phyloP scores from a whole-genome alignment of 2,113 vertebrate species.

The Triplophysa tibetana region DNA sequence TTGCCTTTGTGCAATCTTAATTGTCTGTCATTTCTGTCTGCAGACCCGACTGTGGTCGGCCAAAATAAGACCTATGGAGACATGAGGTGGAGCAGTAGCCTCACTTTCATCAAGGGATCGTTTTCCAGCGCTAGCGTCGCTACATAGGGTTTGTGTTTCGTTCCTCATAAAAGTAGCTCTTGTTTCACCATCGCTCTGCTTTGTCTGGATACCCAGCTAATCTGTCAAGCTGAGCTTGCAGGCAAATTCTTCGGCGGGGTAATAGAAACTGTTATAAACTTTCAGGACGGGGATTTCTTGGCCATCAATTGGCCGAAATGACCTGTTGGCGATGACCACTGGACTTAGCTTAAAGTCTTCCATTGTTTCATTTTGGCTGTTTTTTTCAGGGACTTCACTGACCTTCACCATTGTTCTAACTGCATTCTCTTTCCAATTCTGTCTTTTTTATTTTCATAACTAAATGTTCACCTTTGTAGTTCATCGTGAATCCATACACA shows the following conservation, averaged over 20 bases:
- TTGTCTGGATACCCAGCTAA: conserved; percentile 72
- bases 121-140: conserved; percentile 77
- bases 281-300: conserved; percentile 27
- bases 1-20: conserved; percentile 82
- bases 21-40: conserved; percentile 86
- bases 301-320: neutral
- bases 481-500: conserved; percentile 58
- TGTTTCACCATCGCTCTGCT: conserved; percentile 77
- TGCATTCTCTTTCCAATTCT: conserved; percentile 50
- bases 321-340: neutral
- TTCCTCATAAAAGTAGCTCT: conserved; percentile 77
- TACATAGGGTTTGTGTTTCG: conserved; percentile 80
- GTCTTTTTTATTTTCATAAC: conserved; percentile 62
- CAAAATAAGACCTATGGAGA: conserved; percentile 85
- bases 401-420: conserved; percentile 61
- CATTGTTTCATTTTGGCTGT: conserved; percentile 45
- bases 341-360: conserved; percentile 57
- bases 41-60: conserved; percentile 68
- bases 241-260: conserved; percentile 79
- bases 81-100: conserved; percentile 81
- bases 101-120: conserved; percentile 84
- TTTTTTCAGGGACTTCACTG: conserved; percentile 31
- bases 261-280: conserved; percentile 73
- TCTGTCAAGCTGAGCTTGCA: conserved; percentile 81
- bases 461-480: conserved; percentile 64